Evolutionary conservation across 2,888 invertebrate genomes (phyloP), one percentile per base, ranked within the genome.

Genomic region (Synergus gifuensis): DNA sequence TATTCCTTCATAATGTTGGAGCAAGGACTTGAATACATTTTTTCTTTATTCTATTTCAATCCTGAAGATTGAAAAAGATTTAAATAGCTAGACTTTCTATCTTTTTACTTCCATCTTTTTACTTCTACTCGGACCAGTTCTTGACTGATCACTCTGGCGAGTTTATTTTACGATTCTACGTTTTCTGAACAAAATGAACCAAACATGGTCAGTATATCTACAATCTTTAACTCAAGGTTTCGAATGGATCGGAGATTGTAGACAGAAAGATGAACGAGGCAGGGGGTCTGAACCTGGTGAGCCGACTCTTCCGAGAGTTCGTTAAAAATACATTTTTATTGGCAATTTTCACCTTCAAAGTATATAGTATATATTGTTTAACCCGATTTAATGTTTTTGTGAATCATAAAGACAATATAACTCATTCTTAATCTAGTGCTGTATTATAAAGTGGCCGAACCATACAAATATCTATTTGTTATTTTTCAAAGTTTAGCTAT

Each of bases 261-360:
- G 66, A 66, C 66, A 66, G 66, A 66, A 44, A 66, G 66, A 66
- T 66, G 66, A 66, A 66, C 42, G 18, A 66, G 66, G 66, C 66
- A 66, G 66, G 66, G 64, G 66, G n/a, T 42, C 66, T 42, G 40
- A 42, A 66, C 66, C 66, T 42, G 42, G 40, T 42, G 42, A 66
- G 42, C 40, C 12, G 42, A 42, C 14, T 12, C 11, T 18, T 18
- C 16, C 66, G 16, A 42, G 42, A 66, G n/a, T 66, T 66, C 66
- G 66, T 44, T 66, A 40, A 66, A 44, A 66, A 42, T 44, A 12
- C 11, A 7, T n/a, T 40, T 66, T 42, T 42, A 18, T 40, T 44
- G 11, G 42, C 40, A 40, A 18, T n/a, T 64, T 42, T n/a, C 40
- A 42, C 42, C 36, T 58, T 63, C 8, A n/a, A 54, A n/a, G 49